A percentile compares a stretch with the other conserved stretches of the same genome.
These are phyloP conservation scores for Cairina moschata DNA, from an alignment of 2,113 vertebrate species.

Conservation along the genomic window DNA sequence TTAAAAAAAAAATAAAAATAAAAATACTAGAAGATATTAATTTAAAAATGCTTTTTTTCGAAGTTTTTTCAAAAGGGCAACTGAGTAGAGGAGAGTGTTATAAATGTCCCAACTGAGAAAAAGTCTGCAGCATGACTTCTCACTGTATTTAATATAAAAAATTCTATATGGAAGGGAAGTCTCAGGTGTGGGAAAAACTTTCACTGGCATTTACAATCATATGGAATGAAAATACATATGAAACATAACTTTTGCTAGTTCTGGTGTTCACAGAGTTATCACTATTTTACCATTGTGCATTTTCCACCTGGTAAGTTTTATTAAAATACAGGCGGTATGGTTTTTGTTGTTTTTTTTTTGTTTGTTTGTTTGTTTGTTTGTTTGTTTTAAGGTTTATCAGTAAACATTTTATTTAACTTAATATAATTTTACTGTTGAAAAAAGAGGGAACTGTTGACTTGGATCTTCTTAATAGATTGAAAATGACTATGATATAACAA, in stretches of 20 bases:
- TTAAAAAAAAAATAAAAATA: neutral
- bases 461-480: neutral
- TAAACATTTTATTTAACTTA: neutral
- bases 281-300: neutral
- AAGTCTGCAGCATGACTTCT: neutral
- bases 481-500: neutral
- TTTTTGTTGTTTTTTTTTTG: neutral
- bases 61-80: neutral
- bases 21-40: neutral
- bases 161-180: neutral
- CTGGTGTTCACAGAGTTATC: neutral
- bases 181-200: neutral
- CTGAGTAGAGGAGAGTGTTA: neutral
- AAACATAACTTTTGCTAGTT: neutral
- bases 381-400: neutral
- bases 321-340: neutral
- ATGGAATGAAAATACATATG: neutral
- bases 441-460: neutral
- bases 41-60: neutral
- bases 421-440: neutral
- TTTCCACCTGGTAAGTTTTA: neutral
- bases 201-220: neutral
- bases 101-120: neutral
- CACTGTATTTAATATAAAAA: neutral
- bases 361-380: neutral